A percentile compares a stretch with the other conserved stretches of the same genome.
Conservation (phyloP, 2,888 invertebrate species). For the Tenthredo livida region DNA sequence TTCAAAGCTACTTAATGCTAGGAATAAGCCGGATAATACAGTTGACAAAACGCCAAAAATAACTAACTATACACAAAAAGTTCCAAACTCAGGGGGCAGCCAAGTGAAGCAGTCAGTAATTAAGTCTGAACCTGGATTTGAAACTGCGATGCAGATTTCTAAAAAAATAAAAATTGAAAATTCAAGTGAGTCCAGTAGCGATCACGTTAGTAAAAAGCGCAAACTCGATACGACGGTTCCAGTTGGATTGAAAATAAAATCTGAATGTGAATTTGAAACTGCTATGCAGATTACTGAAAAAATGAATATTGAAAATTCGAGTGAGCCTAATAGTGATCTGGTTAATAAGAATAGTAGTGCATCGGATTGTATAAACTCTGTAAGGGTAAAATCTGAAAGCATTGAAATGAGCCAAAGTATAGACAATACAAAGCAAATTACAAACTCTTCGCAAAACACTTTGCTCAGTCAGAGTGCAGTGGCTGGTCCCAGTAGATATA, state of each 20-base stretch:
- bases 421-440: background rate
- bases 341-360: background rate
- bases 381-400: background rate
- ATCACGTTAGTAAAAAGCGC: background rate
- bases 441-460: background rate
- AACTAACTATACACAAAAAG: background rate
- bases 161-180: slow-evolving; percentile 54
- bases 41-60: slow-evolving; percentile 24
- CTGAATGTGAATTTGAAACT: slow-evolving; percentile 64
- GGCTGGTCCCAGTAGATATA: background rate
- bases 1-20: slow-evolving; percentile 44
- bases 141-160: slow-evolving; percentile 68
- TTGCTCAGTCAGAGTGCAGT: background rate
- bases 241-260: slow-evolving; percentile 37
- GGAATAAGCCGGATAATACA: slow-evolving; percentile 30
- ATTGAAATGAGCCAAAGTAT: background rate
- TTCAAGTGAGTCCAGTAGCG: background rate
- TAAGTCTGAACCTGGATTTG: slow-evolving; percentile 61
- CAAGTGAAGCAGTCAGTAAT: slow-evolving; percentile 40
- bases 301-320: background rate
- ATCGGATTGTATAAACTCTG: background rate
- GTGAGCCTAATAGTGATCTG: background rate
- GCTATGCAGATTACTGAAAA: slow-evolving; percentile 68
- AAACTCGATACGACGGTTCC: background rate
- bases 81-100: slow-evolving; percentile 13